A percentile compares a stretch with the other conserved stretches of the same genome.
Evolutionary conservation across 2,888 invertebrate species (phyloP).

Genomic region (Nysson spinosus): DNA sequence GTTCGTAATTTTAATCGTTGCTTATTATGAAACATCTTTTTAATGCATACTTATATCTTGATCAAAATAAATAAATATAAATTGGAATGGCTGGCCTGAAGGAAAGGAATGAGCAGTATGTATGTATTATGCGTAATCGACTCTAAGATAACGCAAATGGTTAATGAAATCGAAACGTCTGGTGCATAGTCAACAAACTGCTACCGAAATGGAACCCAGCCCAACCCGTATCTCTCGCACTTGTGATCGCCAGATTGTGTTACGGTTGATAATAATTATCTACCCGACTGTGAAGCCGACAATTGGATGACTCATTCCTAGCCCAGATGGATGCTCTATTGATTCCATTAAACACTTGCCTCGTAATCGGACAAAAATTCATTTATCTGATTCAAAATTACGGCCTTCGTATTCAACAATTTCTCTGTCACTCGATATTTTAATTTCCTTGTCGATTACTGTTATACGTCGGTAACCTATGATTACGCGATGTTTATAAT

Average conservation of each 20-base stretch:
- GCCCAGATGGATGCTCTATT: constrained; percentile 17
- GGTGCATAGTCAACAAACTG: not conserved
- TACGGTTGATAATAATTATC: constrained; percentile 41
- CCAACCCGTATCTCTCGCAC: constrained; percentile 9
- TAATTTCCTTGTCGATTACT: no score
- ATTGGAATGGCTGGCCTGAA: no score
- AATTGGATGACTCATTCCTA: constrained; percentile 41
- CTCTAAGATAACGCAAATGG: not conserved
- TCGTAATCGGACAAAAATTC: not conserved
- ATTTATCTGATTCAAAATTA: not conserved
- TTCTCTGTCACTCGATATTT: no score
- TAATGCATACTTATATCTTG: no score
- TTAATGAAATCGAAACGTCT: not conserved
- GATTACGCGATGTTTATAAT: no score
- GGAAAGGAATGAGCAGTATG: not conserved
- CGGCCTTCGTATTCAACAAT: no score
- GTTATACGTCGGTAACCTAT: no score
- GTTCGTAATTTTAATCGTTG: no score
- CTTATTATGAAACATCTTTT: no score
- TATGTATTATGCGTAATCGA: not conserved
- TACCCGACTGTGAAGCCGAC: constrained; percentile 10
- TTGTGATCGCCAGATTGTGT: constrained; percentile 23
- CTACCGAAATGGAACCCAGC: constrained; percentile 6
- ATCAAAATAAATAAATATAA: no score
- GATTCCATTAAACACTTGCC: constrained; percentile 7